Evolutionary conservation across 2,888 invertebrate genomes (phyloP), one percentile per base, ranked within the genome.

Genomic region (Thecophora atra): DNA sequence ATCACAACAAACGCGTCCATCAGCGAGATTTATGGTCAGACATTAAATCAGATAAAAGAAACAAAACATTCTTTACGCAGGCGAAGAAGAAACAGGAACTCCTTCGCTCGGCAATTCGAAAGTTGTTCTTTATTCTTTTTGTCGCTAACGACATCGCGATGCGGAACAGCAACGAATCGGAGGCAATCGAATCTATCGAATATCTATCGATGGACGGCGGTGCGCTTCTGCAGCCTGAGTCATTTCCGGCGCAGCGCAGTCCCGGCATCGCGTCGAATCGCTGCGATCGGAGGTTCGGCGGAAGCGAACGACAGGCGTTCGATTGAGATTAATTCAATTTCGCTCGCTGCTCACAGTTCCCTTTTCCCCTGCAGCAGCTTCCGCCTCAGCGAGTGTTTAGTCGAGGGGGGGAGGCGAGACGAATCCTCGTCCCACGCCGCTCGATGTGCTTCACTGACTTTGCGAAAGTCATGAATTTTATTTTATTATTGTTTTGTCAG

Each of bases 291-390:
- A 21, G 58, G 68, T 58, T 67, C 44, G 11, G 63, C 76, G 78
- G 78, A 76, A 76, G 75, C 76, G 76, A 81, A 80, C 83, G 84
- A 82, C 85, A 83, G 84, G 81, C 85, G 84, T 80, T 81, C 85
- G 85, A 84, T 85, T 85, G 85, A 84, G 82, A 84, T 85, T 84
- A 84, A 85, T 84, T 85, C 84, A 83, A 83, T 84, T 84, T 82
- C 78, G 78, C 75, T 77, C 73, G 54, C 24, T 54, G 54, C 54
- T 54, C 13, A 26, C 15, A 72, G 75, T 75, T 15, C 26, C 5
- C 58, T 56, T 68, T 30, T 56, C 58, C 17, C n/a, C 51, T 1
- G 42, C 44, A 58, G 52, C 8, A 44, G 70, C 52, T 70, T 70
- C 70, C 70, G 62, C n/a, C n/a, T n/a, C n/a, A n/a, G n/a, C n/a